phyloP scores from a whole-genome alignment of 2,113 vertebrate genomes.

The Seriola aureovittata region DNA sequence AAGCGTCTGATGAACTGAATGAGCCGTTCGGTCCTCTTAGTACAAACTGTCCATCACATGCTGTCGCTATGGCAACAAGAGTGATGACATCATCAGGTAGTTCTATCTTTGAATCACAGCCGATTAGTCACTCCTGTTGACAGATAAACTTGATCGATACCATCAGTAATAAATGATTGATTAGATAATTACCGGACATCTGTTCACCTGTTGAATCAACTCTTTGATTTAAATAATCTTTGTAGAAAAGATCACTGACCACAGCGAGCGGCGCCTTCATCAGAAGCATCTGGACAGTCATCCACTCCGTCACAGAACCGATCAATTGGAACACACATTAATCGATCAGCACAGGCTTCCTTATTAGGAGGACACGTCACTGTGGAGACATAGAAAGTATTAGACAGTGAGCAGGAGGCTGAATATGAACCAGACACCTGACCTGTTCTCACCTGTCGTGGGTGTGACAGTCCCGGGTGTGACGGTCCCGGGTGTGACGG shows the following conservation, averaged over 20 bases:
- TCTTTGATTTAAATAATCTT: background rate
- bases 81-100: background rate
- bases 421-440: background rate
- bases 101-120: background rate
- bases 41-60: conserved; percentile 82
- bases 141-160: background rate
- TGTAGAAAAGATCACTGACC: conserved; percentile 58
- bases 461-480: background rate
- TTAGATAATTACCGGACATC: no score
- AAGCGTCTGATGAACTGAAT: conserved; percentile 70
- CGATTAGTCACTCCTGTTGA: background rate
- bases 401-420: background rate
- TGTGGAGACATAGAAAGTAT: conserved; percentile 7
- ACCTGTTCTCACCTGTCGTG: conserved; percentile 28
- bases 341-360: conserved; percentile 53
- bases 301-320: conserved; percentile 78
- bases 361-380: conserved; percentile 67
- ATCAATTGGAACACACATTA: conserved; percentile 50
- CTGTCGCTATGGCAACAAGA: conserved; percentile 73
- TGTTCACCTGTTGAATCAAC: no score
- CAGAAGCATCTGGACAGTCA: conserved; percentile 76
- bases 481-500: no score
- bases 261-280: conserved; percentile 73
- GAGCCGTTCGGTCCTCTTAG: conserved; percentile 67
- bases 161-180: no score